Evolutionary conservation across 2,888 invertebrate species (phyloP).

Genomic region (Aleiodes leptofemur): DNA sequence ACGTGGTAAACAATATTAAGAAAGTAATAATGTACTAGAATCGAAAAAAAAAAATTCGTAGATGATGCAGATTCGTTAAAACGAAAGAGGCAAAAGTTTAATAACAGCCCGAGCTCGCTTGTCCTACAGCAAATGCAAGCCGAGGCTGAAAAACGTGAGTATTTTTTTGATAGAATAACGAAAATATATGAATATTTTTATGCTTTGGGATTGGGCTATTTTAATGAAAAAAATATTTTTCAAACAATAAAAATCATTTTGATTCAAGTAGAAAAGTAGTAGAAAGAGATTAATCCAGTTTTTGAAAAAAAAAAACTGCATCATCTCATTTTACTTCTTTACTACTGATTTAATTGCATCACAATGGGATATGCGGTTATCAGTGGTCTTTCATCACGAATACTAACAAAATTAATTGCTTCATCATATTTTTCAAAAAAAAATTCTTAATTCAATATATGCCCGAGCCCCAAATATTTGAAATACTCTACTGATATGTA

Average conservation of each 20-base stretch:
- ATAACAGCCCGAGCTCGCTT: constrained; percentile 76
- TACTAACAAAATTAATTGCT: constrained; percentile 34
- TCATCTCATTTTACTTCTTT: too few species aligned
- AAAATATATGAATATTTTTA: constrained; percentile 51
- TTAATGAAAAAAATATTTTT: constrained; percentile 26
- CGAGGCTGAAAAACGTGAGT: constrained; percentile 77
- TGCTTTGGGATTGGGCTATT: constrained; percentile 61
- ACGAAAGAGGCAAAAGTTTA: constrained; percentile 79
- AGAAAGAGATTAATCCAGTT: too few species aligned
- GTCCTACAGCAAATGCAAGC: constrained; percentile 76
- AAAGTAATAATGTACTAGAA: constrained; percentile 33
- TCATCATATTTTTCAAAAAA: constrained; percentile 1
- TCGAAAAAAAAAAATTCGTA: constrained; percentile 72
- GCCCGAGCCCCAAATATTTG: neutral
- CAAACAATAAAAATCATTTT: constrained; percentile 42
- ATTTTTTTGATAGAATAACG: constrained; percentile 56
- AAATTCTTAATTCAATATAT: neutral
- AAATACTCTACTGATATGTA: constrained; percentile 7
- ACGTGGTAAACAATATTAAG: constrained; percentile 35
- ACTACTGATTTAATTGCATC: constrained; percentile 11
- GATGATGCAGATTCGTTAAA: constrained; percentile 80
- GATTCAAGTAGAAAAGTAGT: constrained; percentile 16
- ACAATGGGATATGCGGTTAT: constrained; percentile 12
- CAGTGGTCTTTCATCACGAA: constrained; percentile 14
- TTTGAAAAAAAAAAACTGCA: too few species aligned